Evolutionary conservation across 2,797 vertebrate genomes (phyloP).

Genomic region (Thripadectes ignobilis): DNA sequence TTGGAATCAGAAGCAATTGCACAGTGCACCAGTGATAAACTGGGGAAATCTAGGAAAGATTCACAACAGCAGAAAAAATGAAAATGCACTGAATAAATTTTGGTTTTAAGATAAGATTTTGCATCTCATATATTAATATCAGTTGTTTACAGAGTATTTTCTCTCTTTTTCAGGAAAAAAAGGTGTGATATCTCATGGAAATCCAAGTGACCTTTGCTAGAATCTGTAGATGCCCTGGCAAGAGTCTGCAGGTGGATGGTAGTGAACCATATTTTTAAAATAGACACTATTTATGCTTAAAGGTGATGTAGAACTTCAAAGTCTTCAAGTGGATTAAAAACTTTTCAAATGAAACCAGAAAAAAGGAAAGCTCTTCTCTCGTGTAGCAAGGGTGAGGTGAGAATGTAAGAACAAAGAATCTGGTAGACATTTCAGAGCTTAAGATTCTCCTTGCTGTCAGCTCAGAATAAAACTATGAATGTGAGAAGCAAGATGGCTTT

Average conservation of each 20-base stretch:
- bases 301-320: conserved; percentile 21
- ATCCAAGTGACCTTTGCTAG: neutral
- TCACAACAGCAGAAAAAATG: neutral
- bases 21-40: neutral
- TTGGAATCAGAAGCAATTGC: neutral
- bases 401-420: neutral
- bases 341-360: neutral
- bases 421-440: neutral
- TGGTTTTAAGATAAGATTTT: neutral
- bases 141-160: neutral
- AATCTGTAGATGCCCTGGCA: neutral
- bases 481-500: neutral
- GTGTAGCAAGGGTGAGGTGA: neutral
- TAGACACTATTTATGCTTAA: neutral
- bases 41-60: neutral
- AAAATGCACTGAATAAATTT: neutral
- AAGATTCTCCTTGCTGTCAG: neutral
- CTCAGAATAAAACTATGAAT: neutral
- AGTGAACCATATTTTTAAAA: neutral
- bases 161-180: neutral
- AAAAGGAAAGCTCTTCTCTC: neutral
- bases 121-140: neutral
- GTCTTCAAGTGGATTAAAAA: neutral
- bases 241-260: conserved; percentile 2
- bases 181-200: neutral